A percentile compares a stretch with the other conserved stretches of the same genome.
Evolutionary conservation across 2,113 vertebrate genomes (phyloP).

Genomic region (Dicentrarchus labrax): DNA sequence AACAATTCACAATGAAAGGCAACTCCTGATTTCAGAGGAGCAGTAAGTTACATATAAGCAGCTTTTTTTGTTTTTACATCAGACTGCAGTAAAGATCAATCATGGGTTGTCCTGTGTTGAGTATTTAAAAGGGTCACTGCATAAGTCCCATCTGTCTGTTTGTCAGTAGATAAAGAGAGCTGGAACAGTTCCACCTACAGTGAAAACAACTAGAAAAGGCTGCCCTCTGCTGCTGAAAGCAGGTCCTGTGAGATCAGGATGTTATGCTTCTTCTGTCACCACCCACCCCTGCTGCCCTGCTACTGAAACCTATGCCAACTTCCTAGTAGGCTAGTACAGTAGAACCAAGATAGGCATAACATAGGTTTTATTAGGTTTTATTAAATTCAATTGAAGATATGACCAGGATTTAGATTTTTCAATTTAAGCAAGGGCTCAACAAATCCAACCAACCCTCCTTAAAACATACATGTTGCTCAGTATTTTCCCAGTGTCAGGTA

Average conservation of each 20-base stretch:
- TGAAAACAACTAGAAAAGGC: slow-evolving; percentile 34
- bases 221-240: slow-evolving; percentile 74
- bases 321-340: not conserved
- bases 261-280: not conserved
- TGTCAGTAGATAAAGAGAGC: slow-evolving; percentile 1
- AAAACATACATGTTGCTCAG: not conserved
- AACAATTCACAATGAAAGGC: slow-evolving; percentile 16
- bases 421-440: not conserved
- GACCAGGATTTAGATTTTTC: not conserved
- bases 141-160: not conserved
- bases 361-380: not conserved
- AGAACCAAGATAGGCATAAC: not conserved
- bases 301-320: not conserved
- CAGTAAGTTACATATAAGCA: not conserved
- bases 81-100: not conserved
- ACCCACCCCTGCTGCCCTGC: not conserved
- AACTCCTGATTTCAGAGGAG: not conserved
- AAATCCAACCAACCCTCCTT: not conserved
- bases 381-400: slow-evolving; percentile 1
- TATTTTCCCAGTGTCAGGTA: not conserved
- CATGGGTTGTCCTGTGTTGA: not conserved
- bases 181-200: not conserved
- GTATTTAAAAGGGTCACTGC: not conserved
- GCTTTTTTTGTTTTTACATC: not conserved
- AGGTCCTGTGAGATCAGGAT: slow-evolving; percentile 7